Evolutionary conservation across 2,888 invertebrate species (phyloP).

Genomic region (Scelioninae gen. 2): DNA sequence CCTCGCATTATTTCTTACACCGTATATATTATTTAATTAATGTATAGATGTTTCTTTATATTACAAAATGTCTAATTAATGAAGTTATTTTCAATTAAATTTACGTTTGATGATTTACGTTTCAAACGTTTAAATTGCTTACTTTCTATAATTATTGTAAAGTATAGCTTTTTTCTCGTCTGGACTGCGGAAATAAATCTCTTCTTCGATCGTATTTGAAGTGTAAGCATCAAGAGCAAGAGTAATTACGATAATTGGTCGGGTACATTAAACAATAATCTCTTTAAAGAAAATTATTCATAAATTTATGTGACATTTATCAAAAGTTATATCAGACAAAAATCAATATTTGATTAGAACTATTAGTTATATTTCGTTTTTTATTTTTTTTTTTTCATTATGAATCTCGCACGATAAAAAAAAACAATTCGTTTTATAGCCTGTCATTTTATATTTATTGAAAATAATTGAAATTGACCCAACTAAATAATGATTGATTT

Average conservation of each 20-base stretch:
- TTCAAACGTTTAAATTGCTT: not conserved
- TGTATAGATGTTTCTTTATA: too few relatives aligned
- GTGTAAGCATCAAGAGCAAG: conserved; percentile 24
- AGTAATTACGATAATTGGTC: conserved; percentile 38
- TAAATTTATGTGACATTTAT: conserved; percentile 15
- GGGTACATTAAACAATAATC: conserved; percentile 13
- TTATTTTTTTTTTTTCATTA: not conserved
- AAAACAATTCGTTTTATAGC: too few relatives aligned
- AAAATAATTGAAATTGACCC: too few relatives aligned
- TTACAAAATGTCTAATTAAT: too few relatives aligned
- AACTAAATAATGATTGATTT: too few relatives aligned
- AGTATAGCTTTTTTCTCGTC: not conserved
- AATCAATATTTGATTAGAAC: too few relatives aligned
- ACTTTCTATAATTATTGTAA: conserved; percentile 8
- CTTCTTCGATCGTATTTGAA: conserved; percentile 18
- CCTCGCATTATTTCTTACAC: too few relatives aligned
- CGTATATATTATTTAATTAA: too few relatives aligned
- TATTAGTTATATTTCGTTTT: too few relatives aligned
- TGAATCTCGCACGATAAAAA: not conserved
- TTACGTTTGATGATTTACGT: not conserved
- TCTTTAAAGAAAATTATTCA: conserved; percentile 17
- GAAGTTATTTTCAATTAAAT: not conserved
- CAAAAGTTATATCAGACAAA: too few relatives aligned
- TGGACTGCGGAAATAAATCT: conserved; percentile 15
- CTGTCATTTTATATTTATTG: too few relatives aligned